Evolutionary conservation across 2,113 vertebrate genomes (phyloP).

Genomic region (Ursus arctos): DNA sequence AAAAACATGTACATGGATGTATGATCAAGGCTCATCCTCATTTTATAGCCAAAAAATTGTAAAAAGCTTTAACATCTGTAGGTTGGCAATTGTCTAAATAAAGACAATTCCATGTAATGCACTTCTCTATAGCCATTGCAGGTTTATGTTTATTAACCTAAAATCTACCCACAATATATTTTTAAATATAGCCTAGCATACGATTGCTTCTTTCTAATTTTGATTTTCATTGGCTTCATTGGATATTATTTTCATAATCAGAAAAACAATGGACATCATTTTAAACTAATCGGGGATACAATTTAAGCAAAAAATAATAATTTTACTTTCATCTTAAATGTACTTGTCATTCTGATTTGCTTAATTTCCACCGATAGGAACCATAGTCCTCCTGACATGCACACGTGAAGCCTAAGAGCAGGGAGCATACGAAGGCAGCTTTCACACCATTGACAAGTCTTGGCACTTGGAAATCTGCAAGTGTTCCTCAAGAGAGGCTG

Average conservation of each 20-base stretch:
- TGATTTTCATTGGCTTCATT: not conserved
- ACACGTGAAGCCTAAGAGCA: not conserved
- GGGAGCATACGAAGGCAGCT: too few relatives aligned
- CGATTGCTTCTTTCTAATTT: not conserved
- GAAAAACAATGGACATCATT: not conserved
- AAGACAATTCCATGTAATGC: not conserved
- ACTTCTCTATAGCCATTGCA: not conserved
- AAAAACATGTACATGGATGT: not conserved
- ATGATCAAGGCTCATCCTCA: not conserved
- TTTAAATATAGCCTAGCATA: not conserved
- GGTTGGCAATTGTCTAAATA: not conserved
- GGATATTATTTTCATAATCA: not conserved
- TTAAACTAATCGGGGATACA: not conserved
- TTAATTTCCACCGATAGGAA: not conserved
- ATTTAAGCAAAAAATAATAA: not conserved
- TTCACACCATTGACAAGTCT: not conserved
- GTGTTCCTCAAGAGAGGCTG: not conserved
- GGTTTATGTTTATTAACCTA: not conserved
- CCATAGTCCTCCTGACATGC: fast-evolving
- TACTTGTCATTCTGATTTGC: too few relatives aligned
- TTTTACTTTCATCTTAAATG: not conserved
- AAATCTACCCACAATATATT: not conserved
- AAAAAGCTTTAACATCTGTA: not conserved
- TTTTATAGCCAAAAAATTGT: not conserved
- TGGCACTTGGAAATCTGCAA: not conserved